Evolutionary conservation across 2,113 vertebrate species (phyloP).

Genomic region (Turdus rufiventris): DNA sequence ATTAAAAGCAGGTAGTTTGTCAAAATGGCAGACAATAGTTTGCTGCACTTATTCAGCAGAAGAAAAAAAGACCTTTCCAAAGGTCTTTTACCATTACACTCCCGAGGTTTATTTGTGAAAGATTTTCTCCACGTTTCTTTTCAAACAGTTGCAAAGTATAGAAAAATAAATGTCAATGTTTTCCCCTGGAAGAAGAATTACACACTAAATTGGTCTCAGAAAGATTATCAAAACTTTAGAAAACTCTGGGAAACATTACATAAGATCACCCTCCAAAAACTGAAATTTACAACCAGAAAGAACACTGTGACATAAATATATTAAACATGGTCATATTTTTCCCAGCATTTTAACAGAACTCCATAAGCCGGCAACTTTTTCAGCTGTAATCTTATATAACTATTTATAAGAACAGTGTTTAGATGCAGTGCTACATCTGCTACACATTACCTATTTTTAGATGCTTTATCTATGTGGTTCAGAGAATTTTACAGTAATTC

Average conservation of each 20-base stretch:
- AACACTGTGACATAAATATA: neutral
- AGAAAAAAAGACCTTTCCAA: neutral
- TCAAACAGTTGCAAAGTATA: neutral
- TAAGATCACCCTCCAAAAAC: neutral
- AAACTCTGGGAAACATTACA: neutral
- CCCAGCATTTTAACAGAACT: neutral
- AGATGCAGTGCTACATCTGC: constrained; percentile 9
- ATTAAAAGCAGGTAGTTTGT: neutral
- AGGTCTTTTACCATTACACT: neutral
- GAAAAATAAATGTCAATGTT: neutral
- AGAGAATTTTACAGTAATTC: constrained; percentile 38
- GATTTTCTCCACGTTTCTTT: neutral
- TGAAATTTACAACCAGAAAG: neutral
- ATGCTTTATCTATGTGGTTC: constrained; percentile 4
- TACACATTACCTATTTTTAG: constrained; percentile 26
- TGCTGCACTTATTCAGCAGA: neutral
- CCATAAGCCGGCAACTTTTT: neutral
- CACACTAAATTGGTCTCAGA: neutral
- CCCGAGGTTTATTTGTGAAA: neutral
- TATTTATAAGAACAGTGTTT: constrained; percentile 41
- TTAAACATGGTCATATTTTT: neutral
- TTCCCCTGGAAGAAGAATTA: neutral
- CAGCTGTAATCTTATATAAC: constrained; percentile 13
- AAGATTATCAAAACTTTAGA: neutral
- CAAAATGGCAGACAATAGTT: neutral